Evolutionary conservation across 1,140 invertebrate species (phyloP).

Genomic region (Aphis craccivora): DNA sequence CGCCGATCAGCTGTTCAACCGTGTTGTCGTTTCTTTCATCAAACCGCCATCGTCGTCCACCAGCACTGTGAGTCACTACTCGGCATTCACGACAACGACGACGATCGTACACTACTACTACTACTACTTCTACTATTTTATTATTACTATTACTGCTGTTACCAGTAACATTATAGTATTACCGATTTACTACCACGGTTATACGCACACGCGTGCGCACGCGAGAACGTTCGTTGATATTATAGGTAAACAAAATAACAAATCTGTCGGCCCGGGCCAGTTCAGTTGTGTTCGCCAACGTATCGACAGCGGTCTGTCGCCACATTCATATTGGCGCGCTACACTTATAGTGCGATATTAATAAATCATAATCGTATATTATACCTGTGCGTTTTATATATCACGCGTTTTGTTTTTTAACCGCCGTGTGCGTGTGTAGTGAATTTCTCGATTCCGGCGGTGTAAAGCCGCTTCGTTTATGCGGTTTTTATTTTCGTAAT

Average conservation of each 20-base stretch:
- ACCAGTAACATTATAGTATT: neutral
- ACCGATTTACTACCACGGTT: neutral
- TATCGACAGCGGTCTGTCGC: neutral
- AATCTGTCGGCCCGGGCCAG: neutral
- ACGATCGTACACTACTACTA: neutral
- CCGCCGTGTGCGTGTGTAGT: neutral
- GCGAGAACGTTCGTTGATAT: neutral
- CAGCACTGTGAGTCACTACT: neutral
- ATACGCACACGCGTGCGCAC: neutral
- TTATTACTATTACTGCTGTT: neutral
- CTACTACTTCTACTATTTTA: neutral
- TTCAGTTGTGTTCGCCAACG: conserved; percentile 1
- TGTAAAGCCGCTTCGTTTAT: neutral
- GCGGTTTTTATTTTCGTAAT: neutral
- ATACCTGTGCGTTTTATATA: neutral
- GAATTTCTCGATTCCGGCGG: neutral
- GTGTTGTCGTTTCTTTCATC: neutral
- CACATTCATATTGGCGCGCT: neutral
- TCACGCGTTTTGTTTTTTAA: neutral
- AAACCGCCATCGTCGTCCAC: neutral
- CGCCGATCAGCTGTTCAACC: conserved; percentile 9
- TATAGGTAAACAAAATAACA: conserved; percentile 39
- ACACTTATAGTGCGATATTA: no score
- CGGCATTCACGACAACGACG: neutral
- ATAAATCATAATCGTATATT: neutral